Evolutionary conservation across 2,888 invertebrate genomes (phyloP).

Genomic region (Norana najaformis): DNA sequence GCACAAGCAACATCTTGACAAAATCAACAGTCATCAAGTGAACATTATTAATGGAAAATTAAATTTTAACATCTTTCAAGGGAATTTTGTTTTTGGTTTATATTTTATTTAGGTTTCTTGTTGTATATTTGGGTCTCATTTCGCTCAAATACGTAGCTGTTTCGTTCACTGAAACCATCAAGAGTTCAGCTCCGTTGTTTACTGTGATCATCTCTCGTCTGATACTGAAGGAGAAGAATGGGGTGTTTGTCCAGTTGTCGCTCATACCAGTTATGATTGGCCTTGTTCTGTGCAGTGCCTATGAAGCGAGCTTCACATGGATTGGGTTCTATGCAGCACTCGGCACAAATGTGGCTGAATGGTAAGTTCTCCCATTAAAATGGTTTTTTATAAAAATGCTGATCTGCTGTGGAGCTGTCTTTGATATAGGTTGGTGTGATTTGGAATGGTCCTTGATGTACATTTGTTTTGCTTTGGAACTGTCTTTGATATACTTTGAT

Average conservation of each 20-base stretch:
- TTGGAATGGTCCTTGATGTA: too few species aligned
- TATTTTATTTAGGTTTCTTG: conserved; percentile 68
- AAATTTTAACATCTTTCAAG: not conserved
- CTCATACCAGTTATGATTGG: conserved; percentile 79
- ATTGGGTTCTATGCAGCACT: conserved; percentile 76
- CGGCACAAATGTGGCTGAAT: conserved; percentile 79
- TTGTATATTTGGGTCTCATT: conserved; percentile 75
- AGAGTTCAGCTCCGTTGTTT: conserved; percentile 79
- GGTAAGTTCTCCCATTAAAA: conserved; percentile 62
- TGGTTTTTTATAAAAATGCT: not conserved
- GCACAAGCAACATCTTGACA: not conserved
- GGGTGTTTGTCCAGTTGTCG: conserved; percentile 64
- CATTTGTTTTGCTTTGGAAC: too few species aligned
- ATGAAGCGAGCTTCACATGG: conserved; percentile 76
- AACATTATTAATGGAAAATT: not conserved
- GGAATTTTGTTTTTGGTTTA: not conserved
- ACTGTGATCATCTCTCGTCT: conserved; percentile 75
- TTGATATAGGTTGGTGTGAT: too few species aligned
- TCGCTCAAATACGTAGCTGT: conserved; percentile 79
- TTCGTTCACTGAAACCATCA: conserved; percentile 80
- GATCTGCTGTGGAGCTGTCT: too few species aligned
- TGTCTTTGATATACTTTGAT: too few species aligned
- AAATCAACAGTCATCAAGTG: not conserved
- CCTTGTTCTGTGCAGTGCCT: conserved; percentile 74
- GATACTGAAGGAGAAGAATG: conserved; percentile 59